Base-by-base conservation (phyloP, 2,888 invertebrate genomes). In the Halictus quadricinctus region DNA sequence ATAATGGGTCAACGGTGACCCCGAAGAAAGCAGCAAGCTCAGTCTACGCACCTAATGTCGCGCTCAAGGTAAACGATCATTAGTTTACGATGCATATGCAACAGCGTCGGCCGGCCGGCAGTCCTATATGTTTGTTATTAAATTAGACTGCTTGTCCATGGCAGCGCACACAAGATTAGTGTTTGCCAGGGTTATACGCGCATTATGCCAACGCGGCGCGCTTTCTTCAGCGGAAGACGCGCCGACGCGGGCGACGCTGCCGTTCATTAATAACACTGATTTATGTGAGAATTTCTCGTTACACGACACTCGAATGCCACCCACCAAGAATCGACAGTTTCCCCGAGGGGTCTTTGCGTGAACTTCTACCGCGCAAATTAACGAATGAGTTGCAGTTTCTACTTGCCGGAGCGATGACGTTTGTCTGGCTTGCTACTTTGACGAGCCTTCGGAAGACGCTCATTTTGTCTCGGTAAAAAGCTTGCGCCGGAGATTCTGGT, bases 231-330 rank as follows among this genome's bases (percentile, higher is more conserved):
- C 73, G 73, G 36, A 69, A 58, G 79, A 43, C 81, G 84, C 73
- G 76, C 75, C 72, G 76, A 70, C 82, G 75, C 73, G 60, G 29
- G 75, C 73, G 48, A 64, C 80, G 80, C 12, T 41, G 21, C 13
- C 76, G 86, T 88, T 86, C 91, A 90, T 90, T 90, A 91, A 90
- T 91, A 89, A 91, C 91, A 83, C 83, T 86, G 88, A 89, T 90
- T 87, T 89, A 89, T 86, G 89, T 88, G 89, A 83, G 89, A 88
- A 87, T 90, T 82, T 82, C 87, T 88, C 84, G 87, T 90, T 91
- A 87, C 85, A 84, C 85, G 84, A 89, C 80, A 78, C 82, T 46
- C 81, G 69, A 72, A 54, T 74, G 73, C 81, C 87, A 79, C 80
- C 87, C 81, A 73, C 87, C 79, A 85, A 83, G 84, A 89, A 90